Evolutionary conservation across 2,888 invertebrate genomes (phyloP).

Genomic region (Ellobium chinense): DNA sequence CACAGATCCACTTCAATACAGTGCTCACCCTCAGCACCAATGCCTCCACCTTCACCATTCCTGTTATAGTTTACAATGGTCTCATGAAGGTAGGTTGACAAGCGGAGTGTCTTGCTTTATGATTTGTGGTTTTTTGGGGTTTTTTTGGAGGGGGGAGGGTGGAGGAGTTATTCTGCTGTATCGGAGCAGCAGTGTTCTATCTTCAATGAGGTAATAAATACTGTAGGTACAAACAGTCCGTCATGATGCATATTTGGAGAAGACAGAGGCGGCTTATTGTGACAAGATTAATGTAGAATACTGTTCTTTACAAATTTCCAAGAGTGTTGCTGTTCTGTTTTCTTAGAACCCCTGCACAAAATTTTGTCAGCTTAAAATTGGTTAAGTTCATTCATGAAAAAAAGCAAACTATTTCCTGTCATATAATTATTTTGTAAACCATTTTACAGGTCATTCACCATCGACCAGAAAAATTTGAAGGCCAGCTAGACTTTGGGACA

Average conservation of each 20-base stretch:
- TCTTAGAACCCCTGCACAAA: background rate
- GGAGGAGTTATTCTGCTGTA: too few species aligned
- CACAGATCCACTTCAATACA: conserved; percentile 83
- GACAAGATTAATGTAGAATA: too few species aligned
- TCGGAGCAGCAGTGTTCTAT: too few species aligned
- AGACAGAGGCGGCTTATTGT: too few species aligned
- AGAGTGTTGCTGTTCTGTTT: background rate
- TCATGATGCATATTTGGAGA: too few species aligned
- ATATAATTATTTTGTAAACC: background rate
- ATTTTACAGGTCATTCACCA: conserved; percentile 81
- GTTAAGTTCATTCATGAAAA: background rate
- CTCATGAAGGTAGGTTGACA: conserved; percentile 81
- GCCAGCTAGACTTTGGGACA: conserved; percentile 81
- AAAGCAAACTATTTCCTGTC: background rate
- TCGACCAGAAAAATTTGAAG: conserved; percentile 76
- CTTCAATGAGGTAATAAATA: too few species aligned
- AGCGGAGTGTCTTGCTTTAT: background rate
- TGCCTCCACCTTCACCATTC: conserved; percentile 86
- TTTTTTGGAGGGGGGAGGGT: too few species aligned
- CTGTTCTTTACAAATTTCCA: too few species aligned
- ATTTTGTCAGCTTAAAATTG: background rate
- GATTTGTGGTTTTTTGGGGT: background rate
- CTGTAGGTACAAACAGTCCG: too few species aligned
- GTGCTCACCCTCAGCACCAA: conserved; percentile 86
- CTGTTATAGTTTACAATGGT: conserved; percentile 87